Conservation (phyloP, 2,113 vertebrate genomes). For the Aegotheles bennettii region DNA sequence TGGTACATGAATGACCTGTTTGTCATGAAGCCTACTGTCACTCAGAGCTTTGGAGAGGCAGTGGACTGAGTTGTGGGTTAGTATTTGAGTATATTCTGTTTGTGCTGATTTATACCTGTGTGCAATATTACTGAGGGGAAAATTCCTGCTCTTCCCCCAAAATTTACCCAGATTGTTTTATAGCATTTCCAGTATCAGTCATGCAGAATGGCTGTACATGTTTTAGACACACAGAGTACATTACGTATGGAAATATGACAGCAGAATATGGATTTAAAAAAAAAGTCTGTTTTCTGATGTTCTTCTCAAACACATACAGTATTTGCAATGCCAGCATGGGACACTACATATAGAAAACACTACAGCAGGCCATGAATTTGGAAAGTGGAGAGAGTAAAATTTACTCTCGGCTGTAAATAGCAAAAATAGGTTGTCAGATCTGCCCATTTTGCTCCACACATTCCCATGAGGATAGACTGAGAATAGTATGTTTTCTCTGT, state of each 20-base stretch:
- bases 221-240: constrained; percentile 51
- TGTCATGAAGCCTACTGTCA: background rate
- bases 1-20: constrained; percentile 44
- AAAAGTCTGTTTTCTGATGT: constrained; percentile 57
- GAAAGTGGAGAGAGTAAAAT: constrained; percentile 22
- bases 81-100: constrained; percentile 49
- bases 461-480: constrained; percentile 66
- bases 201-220: constrained; percentile 36
- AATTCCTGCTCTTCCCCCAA: background rate
- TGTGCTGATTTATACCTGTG: background rate
- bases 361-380: constrained; percentile 59
- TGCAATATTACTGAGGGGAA: background rate
- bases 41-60: constrained; percentile 40
- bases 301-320: constrained; percentile 25
- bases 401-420: background rate
- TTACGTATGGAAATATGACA: constrained; percentile 41
- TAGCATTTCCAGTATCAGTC: background rate
- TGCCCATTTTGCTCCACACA: constrained; percentile 21
- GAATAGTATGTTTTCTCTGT: constrained; percentile 50
- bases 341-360: constrained; percentile 58
- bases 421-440: background rate
- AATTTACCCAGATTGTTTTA: constrained; percentile 14
- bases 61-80: background rate
- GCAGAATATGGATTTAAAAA: constrained; percentile 49
- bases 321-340: constrained; percentile 59